phyloP scores from a whole-genome alignment of 2,888 invertebrate species.

The Cantharis lateralis region DNA sequence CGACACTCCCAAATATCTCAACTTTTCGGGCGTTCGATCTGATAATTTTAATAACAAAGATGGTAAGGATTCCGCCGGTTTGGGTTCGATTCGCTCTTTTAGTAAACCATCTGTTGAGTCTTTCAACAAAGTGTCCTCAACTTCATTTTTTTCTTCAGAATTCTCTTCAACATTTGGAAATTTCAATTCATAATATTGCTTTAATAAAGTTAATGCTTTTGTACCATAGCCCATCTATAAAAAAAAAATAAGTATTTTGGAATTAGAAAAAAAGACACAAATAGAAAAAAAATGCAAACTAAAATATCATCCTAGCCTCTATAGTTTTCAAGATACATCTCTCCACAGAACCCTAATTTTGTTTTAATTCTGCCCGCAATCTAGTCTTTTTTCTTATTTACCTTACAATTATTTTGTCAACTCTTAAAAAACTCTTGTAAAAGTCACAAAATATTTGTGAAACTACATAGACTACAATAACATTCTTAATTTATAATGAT shows the following conservation, averaged over 20 bases:
- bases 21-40: constrained; percentile 80
- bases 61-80: constrained; percentile 72
- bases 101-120: constrained; percentile 66
- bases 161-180: constrained; percentile 72
- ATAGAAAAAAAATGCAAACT: no score
- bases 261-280: no score
- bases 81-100: constrained; percentile 76
- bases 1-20: constrained; percentile 95
- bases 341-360: no score
- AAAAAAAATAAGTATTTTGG: constrained; percentile 32
- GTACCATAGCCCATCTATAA: constrained; percentile 94
- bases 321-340: no score
- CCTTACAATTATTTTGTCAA: no score
- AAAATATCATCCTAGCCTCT: no score
- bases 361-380: no score
- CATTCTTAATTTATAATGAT: no score
- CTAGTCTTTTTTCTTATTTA: no score
- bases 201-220: constrained; percentile 80
- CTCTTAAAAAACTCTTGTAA: no score
- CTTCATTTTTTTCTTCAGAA: constrained; percentile 39
- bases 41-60: constrained; percentile 84
- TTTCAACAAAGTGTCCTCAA: constrained; percentile 61
- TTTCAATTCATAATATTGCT: constrained; percentile 87
- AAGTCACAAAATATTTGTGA: no score
- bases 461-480: no score